Base-by-base conservation (phyloP, 1,140 invertebrate species). In the Eurosta solidaginis region DNA sequence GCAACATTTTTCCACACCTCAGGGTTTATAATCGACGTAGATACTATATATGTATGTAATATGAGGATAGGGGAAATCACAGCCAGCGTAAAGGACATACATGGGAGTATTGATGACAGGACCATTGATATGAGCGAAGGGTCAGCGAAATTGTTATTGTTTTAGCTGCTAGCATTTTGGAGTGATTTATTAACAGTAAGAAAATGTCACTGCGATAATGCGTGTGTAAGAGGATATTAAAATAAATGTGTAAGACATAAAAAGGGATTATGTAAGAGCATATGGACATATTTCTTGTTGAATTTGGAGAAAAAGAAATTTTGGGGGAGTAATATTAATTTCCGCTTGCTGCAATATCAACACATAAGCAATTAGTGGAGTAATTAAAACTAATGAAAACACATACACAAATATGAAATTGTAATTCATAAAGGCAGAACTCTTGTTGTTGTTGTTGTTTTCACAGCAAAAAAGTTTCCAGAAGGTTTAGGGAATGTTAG, bases 1-100 rank as follows among this genome's bases (percentile, higher is more conserved):
- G 81, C 82, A 83, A 81, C 84, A 85, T 84, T 84, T 85, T 83
- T 84, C 82, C 84, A 81, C 83, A 84, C 84, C 84, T 85, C 75
- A 42, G 75, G 75, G 44, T 27, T 27, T 14, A 76, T 76, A 9
- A 36, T n/a, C n/a, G n/a, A n/a, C n/a, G n/a, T n/a, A n/a, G n/a
- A n/a, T 42, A 25, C n/a, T 5, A 20, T 45, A 45, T 29, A 42
- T 45, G 40, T 10, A 44, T 14, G 29, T 2, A 73, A 5, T 25
- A n/a, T 22, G n/a, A 33, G 74, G 42, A 63, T 7, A n/a, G 36
- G 10, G 42, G 22, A 49, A 42, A n/a, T n/a, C n/a, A n/a, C n/a
- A n/a, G n/a, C n/a, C n/a, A n/a, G 17, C 27, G 36, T 20, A 33
- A 63, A 7, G 29, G 14, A 40, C n/a, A 40, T 63, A 33, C 17